Conservation (phyloP, 2,888 invertebrate species). For the Melinopterus prodromus region DNA sequence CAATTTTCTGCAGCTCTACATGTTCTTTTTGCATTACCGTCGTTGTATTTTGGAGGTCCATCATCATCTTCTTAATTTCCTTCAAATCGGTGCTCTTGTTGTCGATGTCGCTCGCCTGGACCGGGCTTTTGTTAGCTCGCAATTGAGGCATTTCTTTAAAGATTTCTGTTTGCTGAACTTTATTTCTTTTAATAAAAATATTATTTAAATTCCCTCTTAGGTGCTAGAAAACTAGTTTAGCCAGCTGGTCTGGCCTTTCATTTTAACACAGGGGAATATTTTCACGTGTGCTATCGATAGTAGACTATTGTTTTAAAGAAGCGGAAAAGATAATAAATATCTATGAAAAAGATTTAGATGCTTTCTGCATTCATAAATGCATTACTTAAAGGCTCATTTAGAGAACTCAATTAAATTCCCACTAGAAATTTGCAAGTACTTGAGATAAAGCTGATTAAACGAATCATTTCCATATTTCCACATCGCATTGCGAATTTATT, state of each 20-base stretch:
- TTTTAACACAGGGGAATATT: neutral
- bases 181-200: neutral
- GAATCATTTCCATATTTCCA: too few species aligned
- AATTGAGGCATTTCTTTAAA: too few species aligned
- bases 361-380: too few species aligned
- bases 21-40: conserved; percentile 9
- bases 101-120: neutral
- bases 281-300: neutral
- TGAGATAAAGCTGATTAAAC: too few species aligned
- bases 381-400: too few species aligned
- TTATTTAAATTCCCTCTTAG: neutral
- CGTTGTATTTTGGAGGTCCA: conserved; percentile 9
- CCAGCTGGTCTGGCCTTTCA: neutral
- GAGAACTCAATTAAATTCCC: too few species aligned
- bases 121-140: neutral
- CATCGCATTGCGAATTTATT: too few species aligned
- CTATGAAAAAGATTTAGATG: too few species aligned
- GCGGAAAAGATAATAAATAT: too few species aligned
- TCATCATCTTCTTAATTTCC: conserved; percentile 11
- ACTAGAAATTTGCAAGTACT: too few species aligned
- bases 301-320: too few species aligned
- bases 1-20: conserved; percentile 9
- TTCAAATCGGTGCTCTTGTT: neutral
- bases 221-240: neutral
- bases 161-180: neutral